Evolutionary conservation across 2,888 invertebrate genomes (phyloP), one percentile per base, ranked within the genome.

Genomic region (Acheta domesticus): DNA sequence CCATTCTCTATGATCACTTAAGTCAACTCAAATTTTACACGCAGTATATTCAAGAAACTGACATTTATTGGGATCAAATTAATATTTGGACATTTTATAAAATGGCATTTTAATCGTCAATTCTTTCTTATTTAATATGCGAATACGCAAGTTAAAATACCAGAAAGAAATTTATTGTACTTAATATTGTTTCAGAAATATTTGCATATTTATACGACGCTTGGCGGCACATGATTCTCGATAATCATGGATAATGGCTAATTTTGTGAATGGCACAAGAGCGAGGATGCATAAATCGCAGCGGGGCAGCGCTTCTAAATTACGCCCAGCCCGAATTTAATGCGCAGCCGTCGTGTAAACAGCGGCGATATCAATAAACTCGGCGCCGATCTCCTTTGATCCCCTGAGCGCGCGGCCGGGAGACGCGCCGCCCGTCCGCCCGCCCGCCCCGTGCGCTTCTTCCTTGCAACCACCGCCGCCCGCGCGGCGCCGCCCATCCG

Each of bases 191-290:
- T 36, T 36, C 5, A 36, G 8, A 36, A 36, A 36, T 8, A 36
- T 36, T 36, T 36, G 36, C 36, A 36, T 36, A 36, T 36, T 36
- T 36, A 36, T 36, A 36, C 36, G 36, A 36, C 36, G 8, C 36
- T 5, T 5, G 36, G 8, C 36, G 36, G 36, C 36, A 36, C n/a
- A 62, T 16, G 62, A 62, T 62, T 62, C 16, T n/a, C n/a, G 16
- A 62, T 62, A 62, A 62, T 62, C 62, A n/a, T n/a, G 16, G 62
- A 62, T 62, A 62, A 62, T 62, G n/a, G n/a, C 62, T 62, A 62
- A 62, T 62, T 62, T 62, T 1, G n/a, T 62, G 62, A n/a, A 62
- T 36, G 36, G 36, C 36, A 36, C 36, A 36, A 36, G 36, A 62
- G 16, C 62, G 62, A 19, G 62, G n/a, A 62, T 62, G 14, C 62